phyloP scores from a whole-genome alignment of 2,888 invertebrate genomes.

The Aporophyla nigra region DNA sequence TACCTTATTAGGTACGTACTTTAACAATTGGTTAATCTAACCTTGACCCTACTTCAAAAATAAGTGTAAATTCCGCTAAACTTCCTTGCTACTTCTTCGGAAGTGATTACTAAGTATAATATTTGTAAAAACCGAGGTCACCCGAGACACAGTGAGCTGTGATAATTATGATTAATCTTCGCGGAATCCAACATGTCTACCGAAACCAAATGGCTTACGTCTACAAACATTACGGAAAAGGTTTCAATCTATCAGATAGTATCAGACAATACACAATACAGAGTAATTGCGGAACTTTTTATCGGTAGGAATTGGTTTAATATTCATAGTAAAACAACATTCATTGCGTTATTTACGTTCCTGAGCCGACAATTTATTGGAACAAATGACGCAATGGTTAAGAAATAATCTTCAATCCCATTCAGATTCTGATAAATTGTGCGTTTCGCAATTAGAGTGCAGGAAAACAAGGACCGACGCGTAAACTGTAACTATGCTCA shows the following conservation, averaged over 20 bases:
- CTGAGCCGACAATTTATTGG: too few relatives aligned
- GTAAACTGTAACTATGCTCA: too few relatives aligned
- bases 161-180: slow-evolving; percentile 54
- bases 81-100: slow-evolving; percentile 17
- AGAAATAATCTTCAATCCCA: too few relatives aligned
- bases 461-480: too few relatives aligned
- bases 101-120: slow-evolving; percentile 28
- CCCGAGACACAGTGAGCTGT: slow-evolving; percentile 1
- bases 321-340: too few relatives aligned
- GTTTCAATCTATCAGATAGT: slow-evolving; percentile 15
- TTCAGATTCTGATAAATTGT: too few relatives aligned
- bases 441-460: too few relatives aligned
- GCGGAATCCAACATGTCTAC: slow-evolving; percentile 33
- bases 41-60: neutral
- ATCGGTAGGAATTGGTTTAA: too few relatives aligned
- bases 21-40: neutral
- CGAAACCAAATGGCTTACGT: slow-evolving; percentile 15
- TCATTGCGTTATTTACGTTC: too few relatives aligned
- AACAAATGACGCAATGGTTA: too few relatives aligned
- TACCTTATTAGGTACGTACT: too few relatives aligned
- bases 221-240: slow-evolving; percentile 33
- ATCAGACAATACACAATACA: neutral
- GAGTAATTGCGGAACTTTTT: too few relatives aligned
- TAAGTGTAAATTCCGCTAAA: neutral
- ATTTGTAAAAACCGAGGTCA: slow-evolving; percentile 51